phyloP scores from a whole-genome alignment of 2,888 invertebrate genomes.

The Parnassius glacialis region DNA sequence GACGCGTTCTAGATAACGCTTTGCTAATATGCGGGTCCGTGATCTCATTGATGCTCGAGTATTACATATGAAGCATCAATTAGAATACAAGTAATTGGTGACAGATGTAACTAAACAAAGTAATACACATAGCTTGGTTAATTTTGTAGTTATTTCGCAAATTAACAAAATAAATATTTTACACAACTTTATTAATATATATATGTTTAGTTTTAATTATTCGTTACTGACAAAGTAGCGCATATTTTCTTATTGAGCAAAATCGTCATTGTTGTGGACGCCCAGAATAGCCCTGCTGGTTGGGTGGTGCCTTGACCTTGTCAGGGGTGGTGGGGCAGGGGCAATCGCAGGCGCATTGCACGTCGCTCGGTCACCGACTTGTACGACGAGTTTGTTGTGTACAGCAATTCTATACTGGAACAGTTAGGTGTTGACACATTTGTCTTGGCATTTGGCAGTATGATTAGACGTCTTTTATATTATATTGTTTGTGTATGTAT shows the following conservation, averaged over 20 bases:
- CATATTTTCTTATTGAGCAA: constrained; percentile 13
- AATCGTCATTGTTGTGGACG: constrained; percentile 27
- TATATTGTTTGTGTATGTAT: neutral
- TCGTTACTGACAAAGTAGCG: neutral
- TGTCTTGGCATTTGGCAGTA: constrained; percentile 14
- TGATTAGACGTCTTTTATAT: neutral
- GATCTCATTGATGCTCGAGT: neutral
- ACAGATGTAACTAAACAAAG: too few species aligned
- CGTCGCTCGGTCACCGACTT: constrained; percentile 64
- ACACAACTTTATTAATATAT: too few species aligned
- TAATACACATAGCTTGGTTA: too few species aligned
- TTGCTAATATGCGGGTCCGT: neutral
- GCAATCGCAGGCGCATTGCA: constrained; percentile 43
- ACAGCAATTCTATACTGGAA: constrained; percentile 15
- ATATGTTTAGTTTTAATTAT: too few species aligned
- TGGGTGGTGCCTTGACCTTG: constrained; percentile 69
- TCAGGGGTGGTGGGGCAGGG: constrained; percentile 55
- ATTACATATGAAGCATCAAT: too few species aligned
- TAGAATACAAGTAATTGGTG: too few species aligned
- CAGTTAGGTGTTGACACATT: constrained; percentile 22
- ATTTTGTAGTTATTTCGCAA: too few species aligned
- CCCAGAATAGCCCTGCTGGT: constrained; percentile 53
- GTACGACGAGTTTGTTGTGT: constrained; percentile 51
- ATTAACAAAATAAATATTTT: too few species aligned
- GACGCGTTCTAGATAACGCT: neutral